Evolutionary conservation across 2,797 vertebrate species (phyloP).

Genomic region (Epinephelus coioides): DNA sequence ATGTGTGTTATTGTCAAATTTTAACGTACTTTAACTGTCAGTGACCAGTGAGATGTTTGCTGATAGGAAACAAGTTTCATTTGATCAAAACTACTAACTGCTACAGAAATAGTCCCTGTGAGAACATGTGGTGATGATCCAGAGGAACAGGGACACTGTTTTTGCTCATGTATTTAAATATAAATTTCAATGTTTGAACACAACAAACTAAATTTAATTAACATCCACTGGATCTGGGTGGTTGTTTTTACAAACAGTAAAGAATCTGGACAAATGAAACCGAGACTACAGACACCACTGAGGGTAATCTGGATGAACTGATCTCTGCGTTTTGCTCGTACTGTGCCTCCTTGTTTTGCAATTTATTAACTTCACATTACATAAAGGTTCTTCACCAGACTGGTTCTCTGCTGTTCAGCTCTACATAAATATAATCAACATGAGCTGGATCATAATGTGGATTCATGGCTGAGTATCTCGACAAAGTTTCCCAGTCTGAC

Average conservation of each 20-base stretch:
- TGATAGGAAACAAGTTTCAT: no score
- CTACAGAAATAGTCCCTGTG: background rate
- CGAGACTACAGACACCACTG: background rate
- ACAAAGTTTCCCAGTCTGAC: background rate
- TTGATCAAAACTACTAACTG: no score
- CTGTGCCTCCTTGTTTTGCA: background rate
- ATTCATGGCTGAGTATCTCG: background rate
- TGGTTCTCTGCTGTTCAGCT: background rate
- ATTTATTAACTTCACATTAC: background rate
- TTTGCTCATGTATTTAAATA: no score
- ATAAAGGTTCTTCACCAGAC: background rate
- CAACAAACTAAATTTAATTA: background rate
- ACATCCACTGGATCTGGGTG: background rate
- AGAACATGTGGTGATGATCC: background rate
- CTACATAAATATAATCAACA: no score
- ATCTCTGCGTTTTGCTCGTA: no score
- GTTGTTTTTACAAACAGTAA: background rate
- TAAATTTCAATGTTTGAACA: background rate
- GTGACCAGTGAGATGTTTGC: no score
- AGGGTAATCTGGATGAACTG: no score
- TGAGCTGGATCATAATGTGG: background rate
- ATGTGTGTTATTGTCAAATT: background rate
- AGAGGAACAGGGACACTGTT: no score
- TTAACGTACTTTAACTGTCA: background rate
- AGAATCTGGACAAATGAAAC: background rate